Base-by-base conservation (phyloP, 2,888 invertebrate genomes). In the Nesidiocoris tenuis region DNA sequence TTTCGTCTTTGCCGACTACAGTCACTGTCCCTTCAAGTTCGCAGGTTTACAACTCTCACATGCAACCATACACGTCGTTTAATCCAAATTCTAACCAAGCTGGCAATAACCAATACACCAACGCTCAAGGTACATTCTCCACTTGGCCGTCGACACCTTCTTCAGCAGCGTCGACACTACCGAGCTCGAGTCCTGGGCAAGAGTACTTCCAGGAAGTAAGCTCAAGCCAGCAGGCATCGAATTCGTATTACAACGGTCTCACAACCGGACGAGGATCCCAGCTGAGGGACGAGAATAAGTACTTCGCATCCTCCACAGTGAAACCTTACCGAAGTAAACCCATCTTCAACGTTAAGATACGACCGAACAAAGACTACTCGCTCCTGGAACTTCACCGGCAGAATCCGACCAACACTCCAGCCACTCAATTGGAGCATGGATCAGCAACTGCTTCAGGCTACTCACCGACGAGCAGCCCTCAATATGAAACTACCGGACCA, bases 271-370 rank as follows among this genome's bases (percentile, higher is more conserved):
- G 24, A 7, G 23, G 39, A 16, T 12, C 54, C 68, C 21, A 77
- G 67, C 21, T 77, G 66, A 9, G 75, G 76, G 9, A 57, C 12
- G 39, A 39, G 39, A 39, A 39, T 12, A 39, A 39, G 12, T 12
- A 71, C 7, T 22, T 54, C 7, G 39, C 61, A 16, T 72, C 70
- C 0, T 70, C 72, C 5, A 63, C 72, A 39, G 54, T 16, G 0
- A 72, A 72, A 22, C 72, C 72, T 0, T 21, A 72, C 9, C 61
- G 72, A 18, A 56, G 72, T 7, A 80, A 77, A 66, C 77, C 79
- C 24, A 72, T 80, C 19, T 80, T 80, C 71, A 79, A 78, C 56
- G 78, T 78, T 23, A 79, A 78, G 76, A 77, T 80, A 19, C 72
- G 74, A 74, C 79, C 79, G 7, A 78, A 72, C 63, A 79, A 78